Evolutionary conservation across 2,797 vertebrate genomes (phyloP).

Genomic region (Anas flavirostris): DNA sequence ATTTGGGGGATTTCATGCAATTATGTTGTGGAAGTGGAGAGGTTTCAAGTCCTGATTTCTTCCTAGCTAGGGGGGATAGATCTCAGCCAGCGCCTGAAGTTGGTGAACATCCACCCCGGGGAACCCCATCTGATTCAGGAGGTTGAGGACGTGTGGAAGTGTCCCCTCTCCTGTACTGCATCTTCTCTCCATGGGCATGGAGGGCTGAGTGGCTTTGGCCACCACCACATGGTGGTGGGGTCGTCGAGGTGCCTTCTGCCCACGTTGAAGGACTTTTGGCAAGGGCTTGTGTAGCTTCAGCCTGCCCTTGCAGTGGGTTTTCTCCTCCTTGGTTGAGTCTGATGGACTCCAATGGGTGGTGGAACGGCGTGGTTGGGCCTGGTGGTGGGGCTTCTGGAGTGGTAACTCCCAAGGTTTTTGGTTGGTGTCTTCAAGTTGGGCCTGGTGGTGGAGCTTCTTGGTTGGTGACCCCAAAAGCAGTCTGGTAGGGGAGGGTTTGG

Average conservation of each 20-base stretch:
- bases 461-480: too few relatives aligned
- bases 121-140: not conserved
- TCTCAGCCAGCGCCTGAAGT: not conserved
- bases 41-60: not conserved
- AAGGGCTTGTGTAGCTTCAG: accelerated
- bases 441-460: not conserved
- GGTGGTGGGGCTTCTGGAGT: not conserved
- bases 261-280: not conserved
- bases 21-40: not conserved
- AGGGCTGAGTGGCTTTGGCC: not conserved
- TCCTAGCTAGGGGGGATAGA: not conserved
- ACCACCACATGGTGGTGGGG: not conserved
- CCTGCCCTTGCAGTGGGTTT: not conserved
- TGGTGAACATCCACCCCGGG: not conserved
- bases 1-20: not conserved
- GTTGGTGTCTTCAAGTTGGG: not conserved
- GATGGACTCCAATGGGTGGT: not conserved
- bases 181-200: accelerated
- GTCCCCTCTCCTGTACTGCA: not conserved
- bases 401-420: not conserved
- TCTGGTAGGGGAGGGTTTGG: accelerated
- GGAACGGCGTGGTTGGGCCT: not conserved
- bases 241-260: not conserved
- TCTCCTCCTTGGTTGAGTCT: not conserved
- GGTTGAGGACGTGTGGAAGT: not conserved